These are phyloP conservation scores for Brachyptera putata DNA, from an alignment of 2,888 invertebrate species.

Conservation along the genomic window DNA sequence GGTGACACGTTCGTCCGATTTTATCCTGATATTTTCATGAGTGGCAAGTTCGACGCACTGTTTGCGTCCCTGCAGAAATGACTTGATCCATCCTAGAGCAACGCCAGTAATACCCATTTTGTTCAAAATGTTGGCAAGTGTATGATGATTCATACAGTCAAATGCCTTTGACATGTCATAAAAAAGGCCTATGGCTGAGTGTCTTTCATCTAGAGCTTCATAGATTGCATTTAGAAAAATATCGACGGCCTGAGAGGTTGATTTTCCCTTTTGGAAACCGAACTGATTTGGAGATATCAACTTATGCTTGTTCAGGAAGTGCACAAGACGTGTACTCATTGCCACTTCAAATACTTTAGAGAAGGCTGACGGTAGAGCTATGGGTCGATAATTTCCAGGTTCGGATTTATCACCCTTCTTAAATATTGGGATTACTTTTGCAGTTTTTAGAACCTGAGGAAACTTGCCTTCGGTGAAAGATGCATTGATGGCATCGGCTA, in stretches of 20 bases:
- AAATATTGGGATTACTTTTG: constrained; percentile 3
- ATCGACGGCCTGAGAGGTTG: constrained; percentile 12
- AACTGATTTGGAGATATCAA: background rate
- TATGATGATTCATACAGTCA: constrained; percentile 1
- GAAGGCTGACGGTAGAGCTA: background rate
- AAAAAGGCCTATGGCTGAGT: background rate
- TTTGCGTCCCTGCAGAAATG: background rate
- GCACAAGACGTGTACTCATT: background rate
- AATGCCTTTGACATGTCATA: constrained; percentile 13
- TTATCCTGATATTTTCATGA: background rate
- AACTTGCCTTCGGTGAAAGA: background rate
- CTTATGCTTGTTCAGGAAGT: background rate
- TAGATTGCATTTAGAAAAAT: background rate
- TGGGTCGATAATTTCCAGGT: constrained; percentile 8
- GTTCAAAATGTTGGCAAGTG: background rate
- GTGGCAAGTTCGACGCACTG: constrained; percentile 1
- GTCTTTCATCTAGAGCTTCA: background rate
- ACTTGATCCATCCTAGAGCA: background rate
- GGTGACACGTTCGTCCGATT: constrained; percentile 2
- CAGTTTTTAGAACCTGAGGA: background rate
- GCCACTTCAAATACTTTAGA: constrained; percentile 14
- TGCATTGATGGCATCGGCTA: constrained; percentile 9
- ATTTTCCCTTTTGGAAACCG: constrained; percentile 16
- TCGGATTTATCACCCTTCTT: constrained; percentile 11
- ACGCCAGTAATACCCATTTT: background rate